These are phyloP conservation scores for Asbolus verrucosus DNA, from an alignment of 1,140 invertebrate genomes.

Conservation along the genomic window DNA sequence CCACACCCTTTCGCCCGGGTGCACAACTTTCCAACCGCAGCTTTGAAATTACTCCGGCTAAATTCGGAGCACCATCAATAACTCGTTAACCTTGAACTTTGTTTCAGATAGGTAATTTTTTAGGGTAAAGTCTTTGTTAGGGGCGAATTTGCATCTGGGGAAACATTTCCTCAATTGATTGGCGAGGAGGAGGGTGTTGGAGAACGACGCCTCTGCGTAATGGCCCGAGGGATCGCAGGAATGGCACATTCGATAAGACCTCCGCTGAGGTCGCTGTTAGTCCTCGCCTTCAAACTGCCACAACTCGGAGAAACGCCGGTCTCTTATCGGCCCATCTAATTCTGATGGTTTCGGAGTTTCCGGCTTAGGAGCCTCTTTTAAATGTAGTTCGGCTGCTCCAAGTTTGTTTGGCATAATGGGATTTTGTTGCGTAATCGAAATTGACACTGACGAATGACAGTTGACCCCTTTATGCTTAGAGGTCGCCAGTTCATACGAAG, in stretches of 20 bases:
- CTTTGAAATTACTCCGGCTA: neutral
- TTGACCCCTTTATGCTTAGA: too few species aligned
- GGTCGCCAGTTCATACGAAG: too few species aligned
- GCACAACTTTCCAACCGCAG: neutral
- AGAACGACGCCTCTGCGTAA: slow-evolving; percentile 20
- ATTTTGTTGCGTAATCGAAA: slow-evolving; percentile 26
- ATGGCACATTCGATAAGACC: slow-evolving; percentile 38
- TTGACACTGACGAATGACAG: neutral
- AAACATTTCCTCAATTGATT: slow-evolving; percentile 21
- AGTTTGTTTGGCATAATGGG: slow-evolving; percentile 32
- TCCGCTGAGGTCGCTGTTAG: slow-evolving; percentile 16
- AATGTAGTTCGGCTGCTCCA: slow-evolving; percentile 5
- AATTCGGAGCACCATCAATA: neutral
- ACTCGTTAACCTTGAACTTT: slow-evolving; percentile 16
- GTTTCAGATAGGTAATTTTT: neutral
- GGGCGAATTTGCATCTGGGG: slow-evolving; percentile 3
- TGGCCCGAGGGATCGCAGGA: slow-evolving; percentile 20
- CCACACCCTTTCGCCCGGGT: too few species aligned
- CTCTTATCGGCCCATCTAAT: slow-evolving; percentile 35
- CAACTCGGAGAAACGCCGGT: slow-evolving; percentile 26
- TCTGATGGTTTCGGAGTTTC: slow-evolving; percentile 30
- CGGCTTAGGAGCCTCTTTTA: slow-evolving; percentile 6
- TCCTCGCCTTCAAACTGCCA: slow-evolving; percentile 30
- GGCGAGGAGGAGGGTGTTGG: slow-evolving; percentile 4
- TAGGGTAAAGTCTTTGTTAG: neutral